Conservation (phyloP, 2,888 invertebrate species). For the Crossocerus cetratus region DNA sequence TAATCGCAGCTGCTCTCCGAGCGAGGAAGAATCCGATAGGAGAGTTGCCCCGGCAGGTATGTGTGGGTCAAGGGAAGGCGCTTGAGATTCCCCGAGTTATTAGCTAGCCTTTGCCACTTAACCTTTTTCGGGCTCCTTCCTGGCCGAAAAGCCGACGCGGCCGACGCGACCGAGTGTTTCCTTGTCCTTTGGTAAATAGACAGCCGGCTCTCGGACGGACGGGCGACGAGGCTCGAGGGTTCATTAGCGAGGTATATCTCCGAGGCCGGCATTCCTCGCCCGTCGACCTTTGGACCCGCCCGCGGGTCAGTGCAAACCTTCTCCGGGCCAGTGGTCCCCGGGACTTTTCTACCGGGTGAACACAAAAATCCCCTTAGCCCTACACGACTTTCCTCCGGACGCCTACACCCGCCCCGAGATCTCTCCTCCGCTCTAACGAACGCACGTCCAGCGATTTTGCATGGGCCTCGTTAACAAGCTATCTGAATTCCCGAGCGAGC, state of each 20-base stretch:
- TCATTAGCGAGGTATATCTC: slow-evolving; percentile 71
- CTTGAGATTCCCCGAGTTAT: slow-evolving; percentile 38
- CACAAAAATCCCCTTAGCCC: slow-evolving; percentile 31
- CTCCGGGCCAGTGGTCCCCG: slow-evolving; percentile 53
- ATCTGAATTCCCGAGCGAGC: background rate
- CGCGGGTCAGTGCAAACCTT: slow-evolving; percentile 61
- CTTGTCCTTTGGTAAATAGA: slow-evolving; percentile 61
- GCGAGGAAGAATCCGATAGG: slow-evolving; percentile 1
- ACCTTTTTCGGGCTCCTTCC: slow-evolving; percentile 38
- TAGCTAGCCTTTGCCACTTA: slow-evolving; percentile 35
- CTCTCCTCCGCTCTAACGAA: background rate
- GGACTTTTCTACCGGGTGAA: slow-evolving; percentile 56
- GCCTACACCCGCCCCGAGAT: background rate
- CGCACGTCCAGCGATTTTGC: background rate
- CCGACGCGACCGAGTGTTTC: slow-evolving; percentile 40
- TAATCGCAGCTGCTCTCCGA: slow-evolving; percentile 15
- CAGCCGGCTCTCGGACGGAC: background rate
- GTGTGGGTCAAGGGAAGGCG: background rate
- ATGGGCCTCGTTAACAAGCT: background rate
- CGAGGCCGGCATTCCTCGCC: slow-evolving; percentile 69
- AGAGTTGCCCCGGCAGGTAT: slow-evolving; percentile 16
- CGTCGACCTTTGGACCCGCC: slow-evolving; percentile 69
- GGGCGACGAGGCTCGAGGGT: slow-evolving; percentile 51
- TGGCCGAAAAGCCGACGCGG: slow-evolving; percentile 34
- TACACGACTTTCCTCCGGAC: background rate